A percentile compares a stretch with the other conserved stretches of the same genome.
Conservation (phyloP, 1,140 invertebrate genomes). For the Ridgeia piscesae region DNA sequence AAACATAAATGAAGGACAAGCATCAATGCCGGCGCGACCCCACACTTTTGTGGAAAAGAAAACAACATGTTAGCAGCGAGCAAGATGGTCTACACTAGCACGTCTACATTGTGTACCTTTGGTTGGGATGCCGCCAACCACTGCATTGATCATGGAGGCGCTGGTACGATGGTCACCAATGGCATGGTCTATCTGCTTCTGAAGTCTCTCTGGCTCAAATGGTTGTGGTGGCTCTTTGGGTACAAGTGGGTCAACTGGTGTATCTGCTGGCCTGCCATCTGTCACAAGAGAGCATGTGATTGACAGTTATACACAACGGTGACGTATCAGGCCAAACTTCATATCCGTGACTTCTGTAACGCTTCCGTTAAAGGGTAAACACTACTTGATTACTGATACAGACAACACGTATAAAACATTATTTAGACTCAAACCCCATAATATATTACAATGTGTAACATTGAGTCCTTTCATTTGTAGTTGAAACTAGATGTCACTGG, state of each 20-base stretch:
- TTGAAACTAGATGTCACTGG: neutral
- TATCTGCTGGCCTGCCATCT: neutral
- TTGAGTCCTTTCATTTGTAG: no score
- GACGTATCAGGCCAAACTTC: neutral
- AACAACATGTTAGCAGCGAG: no score
- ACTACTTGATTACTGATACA: neutral
- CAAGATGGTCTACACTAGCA: no score
- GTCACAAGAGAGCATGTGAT: neutral
- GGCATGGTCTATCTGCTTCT: constrained; percentile 51
- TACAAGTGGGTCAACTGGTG: neutral
- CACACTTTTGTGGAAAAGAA: no score
- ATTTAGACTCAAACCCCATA: no score
- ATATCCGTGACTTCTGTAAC: neutral
- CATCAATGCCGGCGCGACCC: no score
- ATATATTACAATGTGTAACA: no score
- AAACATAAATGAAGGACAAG: no score
- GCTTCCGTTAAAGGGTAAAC: neutral
- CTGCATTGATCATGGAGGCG: constrained; percentile 50
- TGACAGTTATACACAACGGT: neutral
- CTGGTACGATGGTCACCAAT: constrained; percentile 50
- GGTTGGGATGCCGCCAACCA: constrained; percentile 46
- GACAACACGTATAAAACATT: neutral
- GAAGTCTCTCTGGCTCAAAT: constrained; percentile 40
- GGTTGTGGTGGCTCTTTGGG: neutral
- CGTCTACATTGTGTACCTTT: constrained; percentile 35